Conservation (phyloP, 1,140 invertebrate species). For the Teleogryllus occipitalis region DNA sequence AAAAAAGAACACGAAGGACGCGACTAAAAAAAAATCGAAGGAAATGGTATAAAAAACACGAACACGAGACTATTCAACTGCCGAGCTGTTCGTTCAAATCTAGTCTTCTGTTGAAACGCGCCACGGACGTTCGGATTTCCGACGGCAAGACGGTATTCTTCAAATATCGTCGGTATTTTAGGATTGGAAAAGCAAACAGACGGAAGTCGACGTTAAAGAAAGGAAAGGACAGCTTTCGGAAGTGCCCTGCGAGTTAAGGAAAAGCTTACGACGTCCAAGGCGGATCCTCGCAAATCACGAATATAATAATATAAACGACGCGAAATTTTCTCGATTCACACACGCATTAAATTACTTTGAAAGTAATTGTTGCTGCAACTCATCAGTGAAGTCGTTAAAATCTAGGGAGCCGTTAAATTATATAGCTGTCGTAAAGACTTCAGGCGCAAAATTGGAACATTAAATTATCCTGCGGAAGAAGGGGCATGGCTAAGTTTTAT, state of each 20-base stretch:
- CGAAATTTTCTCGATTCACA: not conserved
- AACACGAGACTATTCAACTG: not conserved
- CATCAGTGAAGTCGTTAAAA: constrained; percentile 4
- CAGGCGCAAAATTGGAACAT: constrained; percentile 1
- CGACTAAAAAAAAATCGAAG: not conserved
- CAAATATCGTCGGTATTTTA: not conserved
- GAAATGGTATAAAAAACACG: not conserved
- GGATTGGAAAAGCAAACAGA: not conserved
- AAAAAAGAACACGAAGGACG: not conserved
- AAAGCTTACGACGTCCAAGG: not conserved
- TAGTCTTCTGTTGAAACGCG: not conserved
- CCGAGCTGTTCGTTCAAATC: not conserved
- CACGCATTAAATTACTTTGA: not conserved
- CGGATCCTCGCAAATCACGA: too few species aligned
- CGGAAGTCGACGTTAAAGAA: not conserved
- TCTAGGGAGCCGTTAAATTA: not conserved
- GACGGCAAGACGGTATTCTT: not conserved
- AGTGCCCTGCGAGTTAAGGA: not conserved
- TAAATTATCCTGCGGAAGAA: constrained; percentile 4
- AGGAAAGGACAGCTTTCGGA: not conserved
- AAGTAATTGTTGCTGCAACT: not conserved
- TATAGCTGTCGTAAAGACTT: constrained; percentile 4
- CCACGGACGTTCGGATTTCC: not conserved
- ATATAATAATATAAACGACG: too few species aligned
- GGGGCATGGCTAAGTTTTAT: not conserved